Percentiles rank a stretch among this genome's conserved stretches.
phyloP scores from a whole-genome alignment of 2,113 vertebrate species.

The Psephotus haematonotus region DNA sequence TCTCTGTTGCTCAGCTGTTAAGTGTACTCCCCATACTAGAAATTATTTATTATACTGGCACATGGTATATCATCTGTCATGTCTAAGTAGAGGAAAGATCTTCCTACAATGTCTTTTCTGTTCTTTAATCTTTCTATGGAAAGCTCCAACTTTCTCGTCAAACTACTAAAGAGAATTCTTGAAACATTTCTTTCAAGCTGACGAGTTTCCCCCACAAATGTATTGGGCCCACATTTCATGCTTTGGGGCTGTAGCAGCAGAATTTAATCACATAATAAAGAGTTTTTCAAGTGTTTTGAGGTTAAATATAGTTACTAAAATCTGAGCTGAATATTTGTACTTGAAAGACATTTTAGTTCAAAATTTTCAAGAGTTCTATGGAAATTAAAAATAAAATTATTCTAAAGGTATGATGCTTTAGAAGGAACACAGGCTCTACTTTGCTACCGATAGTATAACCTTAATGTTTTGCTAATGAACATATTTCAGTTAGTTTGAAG shows the following conservation, averaged over 20 bases:
- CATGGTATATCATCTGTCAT: slow-evolving; percentile 8
- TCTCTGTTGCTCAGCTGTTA: slow-evolving; percentile 7
- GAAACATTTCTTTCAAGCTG: background rate
- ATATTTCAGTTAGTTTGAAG: background rate
- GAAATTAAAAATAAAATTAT: background rate
- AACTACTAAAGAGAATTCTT: background rate
- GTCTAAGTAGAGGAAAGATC: background rate
- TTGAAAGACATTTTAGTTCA: background rate
- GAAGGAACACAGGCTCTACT: background rate
- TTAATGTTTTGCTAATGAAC: background rate
- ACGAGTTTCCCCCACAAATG: background rate
- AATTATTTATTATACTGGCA: slow-evolving; percentile 54
- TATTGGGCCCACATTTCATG: background rate
- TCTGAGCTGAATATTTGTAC: background rate
- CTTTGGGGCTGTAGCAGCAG: background rate
- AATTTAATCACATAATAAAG: background rate
- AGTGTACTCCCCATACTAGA: slow-evolving; percentile 15
- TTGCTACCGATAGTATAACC: background rate
- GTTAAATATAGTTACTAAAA: background rate
- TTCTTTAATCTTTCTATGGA: slow-evolving; percentile 35
- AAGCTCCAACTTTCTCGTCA: background rate
- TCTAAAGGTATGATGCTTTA: background rate
- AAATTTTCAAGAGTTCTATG: background rate
- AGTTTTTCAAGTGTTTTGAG: background rate
- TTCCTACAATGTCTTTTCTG: background rate